Conservation (phyloP, 2,797 vertebrate species). For the Gadopsis bispinosus region DNA sequence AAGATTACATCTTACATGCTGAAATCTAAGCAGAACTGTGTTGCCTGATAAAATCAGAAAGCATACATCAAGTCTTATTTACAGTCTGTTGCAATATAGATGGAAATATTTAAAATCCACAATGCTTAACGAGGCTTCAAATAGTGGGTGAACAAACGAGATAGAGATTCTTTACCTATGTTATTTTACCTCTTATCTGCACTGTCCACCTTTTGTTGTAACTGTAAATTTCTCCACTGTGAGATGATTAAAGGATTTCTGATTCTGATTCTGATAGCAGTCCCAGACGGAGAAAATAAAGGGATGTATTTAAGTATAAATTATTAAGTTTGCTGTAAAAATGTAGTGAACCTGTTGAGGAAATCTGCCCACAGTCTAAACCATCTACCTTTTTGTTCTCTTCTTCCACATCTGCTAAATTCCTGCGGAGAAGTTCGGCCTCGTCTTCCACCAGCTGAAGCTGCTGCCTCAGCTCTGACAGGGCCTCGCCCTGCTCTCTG, state of each 20-base stretch:
- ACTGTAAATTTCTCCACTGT: no score
- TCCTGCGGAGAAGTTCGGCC: slow-evolving; percentile 94
- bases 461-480: slow-evolving; percentile 96
- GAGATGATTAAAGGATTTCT: no score
- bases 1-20: slow-evolving; percentile 8
- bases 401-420: slow-evolving; percentile 95
- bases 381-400: slow-evolving; percentile 90
- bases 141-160: neutral
- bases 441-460: slow-evolving; percentile 98
- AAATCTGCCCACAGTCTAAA: neutral
- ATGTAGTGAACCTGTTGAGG: no score
- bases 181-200: no score
- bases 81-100: slow-evolving; percentile 4
- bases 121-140: neutral
- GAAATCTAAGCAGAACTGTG: slow-evolving; percentile 8
- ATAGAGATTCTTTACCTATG: no score
- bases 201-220: no score
- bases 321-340: neutral
- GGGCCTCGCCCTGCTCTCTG: slow-evolving; percentile 92
- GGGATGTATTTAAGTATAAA: neutral
- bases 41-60: neutral
- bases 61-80: neutral
- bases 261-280: no score
- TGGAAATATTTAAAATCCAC: neutral
- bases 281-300: neutral